Percentiles rank a stretch among this genome's conserved stretches.
phyloP scores from a whole-genome alignment of 2,113 vertebrate species.

The Empidonax alnorum region DNA sequence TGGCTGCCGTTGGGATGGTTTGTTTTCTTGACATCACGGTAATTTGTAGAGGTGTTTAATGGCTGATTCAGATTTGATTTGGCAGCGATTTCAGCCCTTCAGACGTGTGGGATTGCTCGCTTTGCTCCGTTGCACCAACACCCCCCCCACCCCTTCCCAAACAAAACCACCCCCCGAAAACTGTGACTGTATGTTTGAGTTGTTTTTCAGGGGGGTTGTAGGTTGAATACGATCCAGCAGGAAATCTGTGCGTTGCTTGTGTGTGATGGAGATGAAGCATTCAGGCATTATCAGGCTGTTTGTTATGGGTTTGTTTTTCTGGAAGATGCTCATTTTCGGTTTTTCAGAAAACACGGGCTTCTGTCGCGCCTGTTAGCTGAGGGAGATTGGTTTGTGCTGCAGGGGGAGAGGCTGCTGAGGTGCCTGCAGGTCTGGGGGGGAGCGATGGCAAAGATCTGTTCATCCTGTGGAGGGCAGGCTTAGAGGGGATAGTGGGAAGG shows the following conservation, averaged over 20 bases:
- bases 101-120: not conserved
- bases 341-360: not conserved
- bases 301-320: not conserved
- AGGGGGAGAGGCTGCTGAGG: not conserved
- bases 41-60: constrained; percentile 31
- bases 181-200: not conserved
- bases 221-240: not conserved
- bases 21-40: not conserved
- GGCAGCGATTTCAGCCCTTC: constrained; percentile 5
- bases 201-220: not conserved
- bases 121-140: not conserved
- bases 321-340: not conserved
- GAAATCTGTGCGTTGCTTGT: not conserved
- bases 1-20: not conserved
- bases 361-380: not conserved
- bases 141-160: not conserved
- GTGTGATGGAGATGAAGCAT: not conserved
- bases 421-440: not conserved
- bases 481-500: too few species aligned
- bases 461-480: not conserved
- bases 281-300: not conserved
- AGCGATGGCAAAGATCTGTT: not conserved
- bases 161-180: not conserved
- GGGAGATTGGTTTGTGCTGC: not conserved
- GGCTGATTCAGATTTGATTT: constrained; percentile 8